Evolutionary conservation across 1,140 invertebrate species (phyloP).

Genomic region (Dendrolimus punctatus): DNA sequence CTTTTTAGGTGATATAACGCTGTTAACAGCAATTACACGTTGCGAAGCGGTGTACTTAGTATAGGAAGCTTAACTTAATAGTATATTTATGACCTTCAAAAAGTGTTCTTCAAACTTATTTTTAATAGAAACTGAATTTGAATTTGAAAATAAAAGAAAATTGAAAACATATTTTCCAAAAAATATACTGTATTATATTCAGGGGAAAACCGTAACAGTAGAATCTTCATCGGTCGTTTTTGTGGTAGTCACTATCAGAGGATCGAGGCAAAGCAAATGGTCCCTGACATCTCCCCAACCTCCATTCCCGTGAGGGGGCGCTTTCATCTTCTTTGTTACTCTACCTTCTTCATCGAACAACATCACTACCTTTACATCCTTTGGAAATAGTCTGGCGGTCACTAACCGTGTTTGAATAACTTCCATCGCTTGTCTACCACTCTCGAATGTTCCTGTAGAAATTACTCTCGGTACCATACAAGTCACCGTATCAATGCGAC

Average conservation of each 20-base stretch:
- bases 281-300: constrained; percentile 27
- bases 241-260: constrained; percentile 10
- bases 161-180: no score
- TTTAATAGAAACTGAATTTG: no score
- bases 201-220: background rate
- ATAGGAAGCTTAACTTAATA: no score
- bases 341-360: constrained; percentile 14
- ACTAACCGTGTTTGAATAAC: constrained; percentile 1
- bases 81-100: no score
- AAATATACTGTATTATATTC: no score
- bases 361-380: constrained; percentile 15
- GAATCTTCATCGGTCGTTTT: constrained; percentile 5
- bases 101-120: no score
- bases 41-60: no score
- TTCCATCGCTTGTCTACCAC: constrained; percentile 5
- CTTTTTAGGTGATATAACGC: no score
- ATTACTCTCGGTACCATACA: constrained; percentile 19
- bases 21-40: no score
- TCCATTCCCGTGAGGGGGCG: constrained; percentile 13
- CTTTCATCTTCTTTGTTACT: constrained; percentile 3
- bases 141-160: no score
- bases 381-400: constrained; percentile 11
- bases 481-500: constrained; percentile 18
- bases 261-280: constrained; percentile 23
- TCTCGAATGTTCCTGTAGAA: constrained; percentile 10